Conservation (phyloP, 2,797 vertebrate species). For the Poecile montanus region DNA sequence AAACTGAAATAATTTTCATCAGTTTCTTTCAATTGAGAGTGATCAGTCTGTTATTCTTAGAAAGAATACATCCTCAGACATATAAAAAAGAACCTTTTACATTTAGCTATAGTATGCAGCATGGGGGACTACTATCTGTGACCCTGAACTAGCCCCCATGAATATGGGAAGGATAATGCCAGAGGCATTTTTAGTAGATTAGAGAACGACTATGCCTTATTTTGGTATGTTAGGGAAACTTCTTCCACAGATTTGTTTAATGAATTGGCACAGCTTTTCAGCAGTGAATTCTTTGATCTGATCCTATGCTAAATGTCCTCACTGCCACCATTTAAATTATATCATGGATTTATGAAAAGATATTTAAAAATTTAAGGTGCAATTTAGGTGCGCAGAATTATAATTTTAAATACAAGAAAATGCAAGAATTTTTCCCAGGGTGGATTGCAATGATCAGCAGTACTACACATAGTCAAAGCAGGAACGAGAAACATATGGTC, state of each 20-base stretch:
- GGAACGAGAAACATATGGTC: not conserved
- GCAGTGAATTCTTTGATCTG: not conserved
- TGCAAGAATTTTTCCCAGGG: accelerated
- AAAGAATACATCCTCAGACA: not conserved
- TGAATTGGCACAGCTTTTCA: not conserved
- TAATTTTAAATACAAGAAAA: not conserved
- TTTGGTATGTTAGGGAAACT: not conserved
- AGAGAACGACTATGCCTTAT: not conserved
- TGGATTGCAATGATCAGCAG: not conserved
- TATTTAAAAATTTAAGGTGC: not conserved
- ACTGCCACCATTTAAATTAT: not conserved
- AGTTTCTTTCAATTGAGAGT: not conserved
- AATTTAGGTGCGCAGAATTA: not conserved
- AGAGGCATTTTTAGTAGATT: not conserved
- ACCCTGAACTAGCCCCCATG: not conserved
- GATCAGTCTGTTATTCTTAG: not conserved
- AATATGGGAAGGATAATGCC: not conserved
- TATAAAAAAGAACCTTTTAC: not conserved
- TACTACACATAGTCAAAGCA: not conserved
- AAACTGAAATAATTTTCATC: not conserved
- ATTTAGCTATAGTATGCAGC: not conserved
- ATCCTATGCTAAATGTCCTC: not conserved
- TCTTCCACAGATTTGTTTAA: not conserved
- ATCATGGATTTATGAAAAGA: not conserved
- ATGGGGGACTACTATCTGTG: not conserved